Base-by-base conservation (phyloP, 2,888 invertebrate species). In the Caenorhabditis sp. region DNA sequence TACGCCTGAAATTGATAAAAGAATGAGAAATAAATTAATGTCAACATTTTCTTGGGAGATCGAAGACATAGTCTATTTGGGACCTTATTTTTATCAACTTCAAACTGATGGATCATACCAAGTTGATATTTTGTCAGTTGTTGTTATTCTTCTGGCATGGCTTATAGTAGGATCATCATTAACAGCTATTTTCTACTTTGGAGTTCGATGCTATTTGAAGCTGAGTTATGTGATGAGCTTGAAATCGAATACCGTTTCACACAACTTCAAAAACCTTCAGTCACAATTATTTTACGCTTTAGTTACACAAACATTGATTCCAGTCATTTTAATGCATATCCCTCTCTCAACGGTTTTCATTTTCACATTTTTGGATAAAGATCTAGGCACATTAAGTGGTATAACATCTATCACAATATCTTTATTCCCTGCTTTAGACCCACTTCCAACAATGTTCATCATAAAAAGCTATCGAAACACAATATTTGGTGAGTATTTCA, bases 141-240 rank as follows among this genome's bases (percentile, higher is more conserved):
- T 56, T 1, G 27, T 12, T 10, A 14, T 20, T 3, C 7, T 5
- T 26, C 1, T 26, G 17, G 17, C 5, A 8, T 20, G n/a, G 23
- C 1, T 5, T 3, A 25, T 63, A 10, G 38, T 63, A 61, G 53
- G 65, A 7, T 60, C 66, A 12, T 67, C 66, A 1, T 52, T 70
- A 1, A 1, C 50, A 3, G 63, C 63, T 1, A 63, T 70, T 1
- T 63, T 67, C 52, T 70, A 70, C 10, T 70, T 63, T 27, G 70
- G 70, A 1, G 49, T 26, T 27, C 31, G 66, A 21, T 70, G 66
- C 38, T 70, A 70, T 26, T 49, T 56, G 26, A 63, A 60, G 12
- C 66, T 70, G 1, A 50, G 56, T 20, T 20, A 52, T 20, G 3
- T 21, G 21, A 20, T 23, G 23, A 20, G n/a, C 3, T 10, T 21